Percentiles rank a stretch among this genome's conserved stretches.
Conservation (phyloP, 1,140 invertebrate genomes). For the Apis mellifera region DNA sequence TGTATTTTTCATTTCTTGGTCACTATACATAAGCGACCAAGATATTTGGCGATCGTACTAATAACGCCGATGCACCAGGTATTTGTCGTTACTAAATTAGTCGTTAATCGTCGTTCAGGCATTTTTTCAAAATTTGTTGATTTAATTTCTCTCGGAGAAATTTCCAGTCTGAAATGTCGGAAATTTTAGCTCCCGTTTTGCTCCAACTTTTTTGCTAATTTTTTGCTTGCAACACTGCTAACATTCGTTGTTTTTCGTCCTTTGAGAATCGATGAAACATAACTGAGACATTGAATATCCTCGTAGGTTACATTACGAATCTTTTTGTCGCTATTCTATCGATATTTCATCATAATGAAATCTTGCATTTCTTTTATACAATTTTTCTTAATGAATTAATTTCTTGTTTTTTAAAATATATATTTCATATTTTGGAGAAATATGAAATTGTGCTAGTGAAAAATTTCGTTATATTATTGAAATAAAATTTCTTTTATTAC, state of each 20-base stretch:
- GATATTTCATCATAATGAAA: not conserved
- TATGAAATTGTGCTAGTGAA: not conserved
- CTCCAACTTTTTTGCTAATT: not conserved
- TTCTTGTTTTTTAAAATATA: not conserved
- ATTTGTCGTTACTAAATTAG: slow-evolving; percentile 6
- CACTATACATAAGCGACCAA: not conserved
- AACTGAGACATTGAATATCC: not conserved
- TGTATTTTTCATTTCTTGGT: slow-evolving; percentile 6
- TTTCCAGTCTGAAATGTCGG: not conserved
- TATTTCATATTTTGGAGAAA: not conserved
- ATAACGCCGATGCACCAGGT: slow-evolving; percentile 4
- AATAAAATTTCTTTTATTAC: not conserved
- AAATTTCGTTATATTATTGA: not conserved
- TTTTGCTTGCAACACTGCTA: not conserved
- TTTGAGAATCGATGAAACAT: not conserved
- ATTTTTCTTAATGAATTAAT: not conserved
- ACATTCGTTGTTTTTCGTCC: not conserved
- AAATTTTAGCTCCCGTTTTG: not conserved
- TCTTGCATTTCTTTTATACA: not conserved
- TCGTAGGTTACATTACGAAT: slow-evolving; percentile 21
- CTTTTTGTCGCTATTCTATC: not conserved
- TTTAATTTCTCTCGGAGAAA: slow-evolving; percentile 1
- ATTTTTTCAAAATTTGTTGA: not conserved
- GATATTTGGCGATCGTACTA: not conserved
- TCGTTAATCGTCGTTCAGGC: not conserved